These are phyloP conservation scores for Phodopus roborovskii DNA, from an alignment of 2,113 vertebrate genomes.

Conservation along the genomic window DNA sequence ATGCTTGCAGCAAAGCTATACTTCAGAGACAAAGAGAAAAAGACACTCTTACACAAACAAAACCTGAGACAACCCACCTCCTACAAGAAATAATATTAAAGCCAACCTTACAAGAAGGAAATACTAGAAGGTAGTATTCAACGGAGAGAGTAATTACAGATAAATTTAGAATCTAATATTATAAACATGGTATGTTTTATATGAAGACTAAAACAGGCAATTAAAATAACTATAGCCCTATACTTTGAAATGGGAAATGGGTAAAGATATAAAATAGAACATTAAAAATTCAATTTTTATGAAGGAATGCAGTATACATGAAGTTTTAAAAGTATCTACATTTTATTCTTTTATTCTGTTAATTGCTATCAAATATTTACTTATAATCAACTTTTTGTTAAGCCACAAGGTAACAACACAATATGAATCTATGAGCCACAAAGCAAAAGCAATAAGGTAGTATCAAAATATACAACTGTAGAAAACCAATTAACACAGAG, in stretches of 20 bases:
- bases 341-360: background rate
- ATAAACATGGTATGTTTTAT: background rate
- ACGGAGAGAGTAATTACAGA: background rate
- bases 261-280: background rate
- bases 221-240: background rate
- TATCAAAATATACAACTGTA: background rate
- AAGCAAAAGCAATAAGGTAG: background rate
- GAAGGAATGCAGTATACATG: background rate
- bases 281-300: background rate
- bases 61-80: background rate
- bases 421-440: background rate
- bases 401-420: background rate
- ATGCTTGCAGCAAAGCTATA: background rate
- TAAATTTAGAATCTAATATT: background rate
- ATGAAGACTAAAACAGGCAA: background rate
- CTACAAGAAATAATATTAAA: background rate
- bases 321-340: background rate
- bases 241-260: background rate
- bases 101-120: background rate
- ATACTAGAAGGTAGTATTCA: background rate
- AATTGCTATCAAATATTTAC: background rate
- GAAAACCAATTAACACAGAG: background rate
- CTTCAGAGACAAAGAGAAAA: background rate
- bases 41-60: background rate
- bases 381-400: background rate